A percentile compares a stretch with the other conserved stretches of the same genome.
Conservation (phyloP, 1,140 invertebrate genomes). For the Pseudomyrmex flavicornis region DNA sequence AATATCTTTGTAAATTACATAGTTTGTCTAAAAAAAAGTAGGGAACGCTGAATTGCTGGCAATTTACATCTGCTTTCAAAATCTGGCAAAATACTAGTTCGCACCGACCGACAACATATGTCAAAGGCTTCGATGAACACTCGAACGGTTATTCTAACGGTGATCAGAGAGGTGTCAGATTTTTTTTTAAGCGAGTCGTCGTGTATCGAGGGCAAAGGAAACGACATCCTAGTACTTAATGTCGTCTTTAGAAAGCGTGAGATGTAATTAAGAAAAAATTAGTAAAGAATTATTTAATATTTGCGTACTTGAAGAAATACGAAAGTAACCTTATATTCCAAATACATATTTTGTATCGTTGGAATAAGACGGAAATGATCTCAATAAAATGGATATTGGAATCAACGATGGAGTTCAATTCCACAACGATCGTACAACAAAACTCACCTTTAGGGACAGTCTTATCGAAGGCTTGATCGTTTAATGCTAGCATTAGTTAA, state of each 20-base stretch:
- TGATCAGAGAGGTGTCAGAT: constrained; percentile 52
- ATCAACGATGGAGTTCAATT: constrained; percentile 64
- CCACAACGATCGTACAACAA: constrained; percentile 59
- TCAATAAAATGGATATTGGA: constrained; percentile 66
- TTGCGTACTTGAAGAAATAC: neutral
- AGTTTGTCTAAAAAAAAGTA: constrained; percentile 32
- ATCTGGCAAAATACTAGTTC: constrained; percentile 18
- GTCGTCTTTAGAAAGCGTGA: neutral
- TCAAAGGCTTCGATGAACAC: constrained; percentile 42
- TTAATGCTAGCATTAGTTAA: constrained; percentile 74
- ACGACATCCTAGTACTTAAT: neutral
- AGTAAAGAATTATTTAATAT: no score
- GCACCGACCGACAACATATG: neutral
- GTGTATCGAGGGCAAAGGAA: constrained; percentile 21
- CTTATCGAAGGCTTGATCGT: constrained; percentile 70
- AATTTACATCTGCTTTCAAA: constrained; percentile 32
- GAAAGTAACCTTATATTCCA: neutral
- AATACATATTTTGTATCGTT: constrained; percentile 46
- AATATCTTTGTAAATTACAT: constrained; percentile 26
- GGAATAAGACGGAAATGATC: constrained; percentile 65
- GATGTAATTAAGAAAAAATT: neutral
- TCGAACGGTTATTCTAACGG: constrained; percentile 51
- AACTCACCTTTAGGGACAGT: constrained; percentile 45
- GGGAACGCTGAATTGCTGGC: constrained; percentile 1
- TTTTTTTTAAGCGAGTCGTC: constrained; percentile 36